These are phyloP conservation scores for Idaea dimidiata DNA, from an alignment of 2,888 invertebrate genomes.

Conservation along the genomic window DNA sequence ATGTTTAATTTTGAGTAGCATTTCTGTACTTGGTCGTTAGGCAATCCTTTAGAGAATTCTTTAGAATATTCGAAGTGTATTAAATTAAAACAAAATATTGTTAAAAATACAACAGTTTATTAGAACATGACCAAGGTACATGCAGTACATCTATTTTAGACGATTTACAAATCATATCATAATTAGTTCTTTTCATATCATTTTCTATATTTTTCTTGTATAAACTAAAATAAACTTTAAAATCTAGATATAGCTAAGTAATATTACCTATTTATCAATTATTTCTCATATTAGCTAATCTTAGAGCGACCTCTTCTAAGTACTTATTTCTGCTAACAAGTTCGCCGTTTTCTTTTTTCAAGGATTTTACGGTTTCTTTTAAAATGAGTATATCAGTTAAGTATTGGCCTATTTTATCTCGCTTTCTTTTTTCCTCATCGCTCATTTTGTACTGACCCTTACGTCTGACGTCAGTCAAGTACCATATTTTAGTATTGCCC, in stretches of 20 bases:
- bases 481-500: constrained; percentile 45
- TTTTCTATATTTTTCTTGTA: constrained; percentile 2
- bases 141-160: constrained; percentile 6
- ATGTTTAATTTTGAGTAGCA: no score
- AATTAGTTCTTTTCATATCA: constrained; percentile 6
- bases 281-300: constrained; percentile 24
- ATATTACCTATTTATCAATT: constrained; percentile 7
- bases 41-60: no score
- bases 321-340: constrained; percentile 28
- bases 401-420: constrained; percentile 29
- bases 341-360: constrained; percentile 30
- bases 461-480: constrained; percentile 35
- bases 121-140: constrained; percentile 21
- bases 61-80: no score
- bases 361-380: constrained; percentile 27
- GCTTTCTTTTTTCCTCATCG: constrained; percentile 30
- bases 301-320: constrained; percentile 25
- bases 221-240: constrained; percentile 18
- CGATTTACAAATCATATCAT: constrained; percentile 19
- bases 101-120: constrained; percentile 33
- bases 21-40: no score
- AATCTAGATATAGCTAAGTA: background rate
- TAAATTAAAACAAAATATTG: constrained; percentile 9
- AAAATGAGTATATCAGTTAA: constrained; percentile 29
- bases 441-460: constrained; percentile 30